phyloP scores from a whole-genome alignment of 2,113 vertebrate species.

The Colius striatus region DNA sequence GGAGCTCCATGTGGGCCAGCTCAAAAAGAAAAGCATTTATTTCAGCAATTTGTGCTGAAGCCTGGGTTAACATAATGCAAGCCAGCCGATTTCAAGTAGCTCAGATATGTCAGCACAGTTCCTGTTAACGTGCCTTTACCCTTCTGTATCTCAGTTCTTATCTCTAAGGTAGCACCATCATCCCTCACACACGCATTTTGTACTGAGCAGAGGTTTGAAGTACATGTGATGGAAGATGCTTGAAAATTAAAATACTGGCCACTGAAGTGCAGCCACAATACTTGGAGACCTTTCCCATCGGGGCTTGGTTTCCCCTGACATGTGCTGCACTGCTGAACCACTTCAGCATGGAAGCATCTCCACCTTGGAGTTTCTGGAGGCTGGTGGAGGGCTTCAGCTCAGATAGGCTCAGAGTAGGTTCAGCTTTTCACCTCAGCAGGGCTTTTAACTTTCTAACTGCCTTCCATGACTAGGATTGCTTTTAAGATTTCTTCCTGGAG shows the following conservation, averaged over 20 bases:
- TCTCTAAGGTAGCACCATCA: not conserved
- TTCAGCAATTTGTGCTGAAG: not conserved
- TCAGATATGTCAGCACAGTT: not conserved
- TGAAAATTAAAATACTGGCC: not conserved
- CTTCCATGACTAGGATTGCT: not conserved
- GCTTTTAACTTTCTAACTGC: not conserved
- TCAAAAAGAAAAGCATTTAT: not conserved
- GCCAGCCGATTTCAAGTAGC: not conserved
- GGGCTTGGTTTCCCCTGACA: not conserved
- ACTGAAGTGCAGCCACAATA: not conserved
- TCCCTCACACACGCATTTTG: not conserved
- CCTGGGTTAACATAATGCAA: not conserved
- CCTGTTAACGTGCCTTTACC: not conserved
- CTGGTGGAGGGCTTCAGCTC: not conserved
- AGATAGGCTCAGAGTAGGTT: accelerated
- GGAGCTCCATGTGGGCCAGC: not conserved
- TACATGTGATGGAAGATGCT: not conserved
- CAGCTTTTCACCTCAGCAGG: not conserved
- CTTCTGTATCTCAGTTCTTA: not conserved
- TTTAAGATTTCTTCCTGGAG: not conserved
- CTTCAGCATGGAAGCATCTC: not conserved
- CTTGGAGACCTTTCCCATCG: not conserved
- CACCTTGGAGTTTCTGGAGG: not conserved
- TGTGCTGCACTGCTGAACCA: not conserved
- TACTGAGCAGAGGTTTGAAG: not conserved